Evolutionary conservation across 92 coral and sea anemone genomes (phyloP).

Genomic region (Micromussa lordhowensis): DNA sequence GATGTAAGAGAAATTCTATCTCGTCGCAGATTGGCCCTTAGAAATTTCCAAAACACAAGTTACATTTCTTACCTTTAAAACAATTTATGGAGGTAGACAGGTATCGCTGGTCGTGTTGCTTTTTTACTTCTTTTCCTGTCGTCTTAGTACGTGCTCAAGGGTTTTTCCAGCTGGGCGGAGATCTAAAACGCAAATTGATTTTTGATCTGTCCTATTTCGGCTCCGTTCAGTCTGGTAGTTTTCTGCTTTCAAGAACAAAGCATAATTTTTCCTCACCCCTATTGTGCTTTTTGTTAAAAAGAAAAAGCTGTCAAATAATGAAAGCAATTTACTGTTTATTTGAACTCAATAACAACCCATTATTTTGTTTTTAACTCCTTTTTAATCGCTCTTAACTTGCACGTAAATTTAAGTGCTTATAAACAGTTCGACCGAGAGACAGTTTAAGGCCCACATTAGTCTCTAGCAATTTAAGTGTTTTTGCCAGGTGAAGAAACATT

Average conservation of each 20-base stretch:
- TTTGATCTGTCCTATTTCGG: background rate
- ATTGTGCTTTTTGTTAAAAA: conserved; percentile 26
- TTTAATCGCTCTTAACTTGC: background rate
- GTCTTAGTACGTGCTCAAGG: background rate
- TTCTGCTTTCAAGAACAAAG: background rate
- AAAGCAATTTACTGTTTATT: conserved; percentile 43
- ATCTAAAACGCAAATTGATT: background rate
- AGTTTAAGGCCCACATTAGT: conserved; percentile 25
- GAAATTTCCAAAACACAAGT: background rate
- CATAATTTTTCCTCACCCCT: conserved; percentile 10
- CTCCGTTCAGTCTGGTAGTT: background rate
- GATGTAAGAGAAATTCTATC: conserved; percentile 18
- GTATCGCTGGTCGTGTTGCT: background rate
- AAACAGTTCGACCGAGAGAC: background rate
- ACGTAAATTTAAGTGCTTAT: background rate
- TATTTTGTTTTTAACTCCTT: conserved; percentile 29
- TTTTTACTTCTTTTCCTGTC: background rate
- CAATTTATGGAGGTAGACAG: background rate
- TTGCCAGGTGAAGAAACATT: conserved; percentile 48
- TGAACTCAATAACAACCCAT: conserved; percentile 18
- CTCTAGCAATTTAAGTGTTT: conserved; percentile 13
- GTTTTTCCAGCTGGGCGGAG: background rate
- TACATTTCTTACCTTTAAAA: conserved; percentile 16
- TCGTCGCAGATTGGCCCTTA: background rate
- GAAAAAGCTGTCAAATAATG: conserved; percentile 51